Conservation (phyloP, 2,113 vertebrate species). For the Mirounga angustirostris region DNA sequence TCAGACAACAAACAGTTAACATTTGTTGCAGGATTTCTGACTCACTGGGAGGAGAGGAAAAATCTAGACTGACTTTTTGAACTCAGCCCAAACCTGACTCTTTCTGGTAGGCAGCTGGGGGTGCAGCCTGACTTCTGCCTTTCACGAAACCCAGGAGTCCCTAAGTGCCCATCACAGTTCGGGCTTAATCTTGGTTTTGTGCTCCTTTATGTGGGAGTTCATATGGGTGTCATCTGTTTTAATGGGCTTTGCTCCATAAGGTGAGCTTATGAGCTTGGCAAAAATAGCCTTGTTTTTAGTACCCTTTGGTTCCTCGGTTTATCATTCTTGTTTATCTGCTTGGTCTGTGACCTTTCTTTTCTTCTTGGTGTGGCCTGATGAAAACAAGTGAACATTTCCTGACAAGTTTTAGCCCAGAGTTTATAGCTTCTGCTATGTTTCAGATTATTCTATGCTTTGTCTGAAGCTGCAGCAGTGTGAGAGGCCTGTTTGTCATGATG, state of each 20-base stretch:
- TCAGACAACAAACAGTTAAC: not conserved
- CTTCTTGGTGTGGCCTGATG: not conserved
- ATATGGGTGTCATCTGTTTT: slow-evolving; percentile 63
- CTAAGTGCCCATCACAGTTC: not conserved
- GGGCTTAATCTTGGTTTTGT: slow-evolving; percentile 62
- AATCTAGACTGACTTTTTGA: slow-evolving; percentile 61
- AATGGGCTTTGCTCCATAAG: slow-evolving; percentile 45
- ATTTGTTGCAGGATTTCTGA: not conserved
- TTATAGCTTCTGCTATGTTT: not conserved
- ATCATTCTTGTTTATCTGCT: slow-evolving; percentile 30
- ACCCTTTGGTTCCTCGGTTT: not conserved
- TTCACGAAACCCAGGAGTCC: not conserved
- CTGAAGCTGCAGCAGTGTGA: not conserved
- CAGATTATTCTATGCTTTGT: not conserved
- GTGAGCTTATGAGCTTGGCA: slow-evolving; percentile 54
- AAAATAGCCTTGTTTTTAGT: slow-evolving; percentile 48
- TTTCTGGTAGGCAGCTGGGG: slow-evolving; percentile 28
- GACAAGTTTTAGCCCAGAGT: not conserved
- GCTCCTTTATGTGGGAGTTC: slow-evolving; percentile 43
- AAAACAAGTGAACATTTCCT: not conserved
- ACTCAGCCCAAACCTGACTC: not conserved
- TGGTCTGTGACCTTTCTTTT: not conserved
- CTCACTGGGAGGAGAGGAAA: slow-evolving; percentile 7
- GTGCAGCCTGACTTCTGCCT: not conserved
- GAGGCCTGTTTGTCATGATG: not conserved